Evolutionary conservation across 2,888 invertebrate species (phyloP), one percentile per base, ranked within the genome.

Genomic region (Clitarchus hookeri): DNA sequence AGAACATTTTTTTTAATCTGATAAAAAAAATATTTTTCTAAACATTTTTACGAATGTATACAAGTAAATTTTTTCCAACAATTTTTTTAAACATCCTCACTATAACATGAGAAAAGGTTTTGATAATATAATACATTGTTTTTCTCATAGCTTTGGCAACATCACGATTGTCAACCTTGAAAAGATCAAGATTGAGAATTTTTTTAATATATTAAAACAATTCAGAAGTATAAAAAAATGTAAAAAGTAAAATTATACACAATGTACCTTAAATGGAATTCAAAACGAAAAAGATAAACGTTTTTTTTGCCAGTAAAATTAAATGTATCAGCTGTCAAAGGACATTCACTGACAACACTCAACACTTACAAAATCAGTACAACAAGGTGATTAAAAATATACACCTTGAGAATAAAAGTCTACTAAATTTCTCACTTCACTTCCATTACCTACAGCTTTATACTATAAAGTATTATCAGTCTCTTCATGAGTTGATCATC

Each of bases 161-260:
- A 88, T 87, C 84, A 87, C 87, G 88, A 88, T 88, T 88, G 88
- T 88, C 88, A 88, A 87, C 88, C 88, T 88, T 88, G 87, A 87
- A 88, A 87, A 87, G 87, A 88, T 86, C 86, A 86, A 88, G 87
- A 87, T 85, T 86, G 87, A 86, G 85, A 86, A 87, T 85, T 86
- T 87, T 85, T 84, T 85, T 84, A 87, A 87, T 86, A 84, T 87
- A 85, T 84, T 84, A 88, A 85, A 87, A 85, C 85, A 84, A 87
- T 86, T 82, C 85, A 77, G 44, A 86, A 86, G 84, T 84, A 84
- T 84, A 79, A 77, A 77, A 84, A 53, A 78, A 86, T 53, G 79
- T 54, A 86, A 86, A 86, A 44, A 36, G 44, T 85, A 54, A 84
- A 54, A 83, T 83, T 44, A 84, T 79, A 44, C 44, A 84, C 27